A percentile compares a stretch with the other conserved stretches of the same genome.
Evolutionary conservation across 2,113 vertebrate species (phyloP).

Genomic region (Saguinus midas): DNA sequence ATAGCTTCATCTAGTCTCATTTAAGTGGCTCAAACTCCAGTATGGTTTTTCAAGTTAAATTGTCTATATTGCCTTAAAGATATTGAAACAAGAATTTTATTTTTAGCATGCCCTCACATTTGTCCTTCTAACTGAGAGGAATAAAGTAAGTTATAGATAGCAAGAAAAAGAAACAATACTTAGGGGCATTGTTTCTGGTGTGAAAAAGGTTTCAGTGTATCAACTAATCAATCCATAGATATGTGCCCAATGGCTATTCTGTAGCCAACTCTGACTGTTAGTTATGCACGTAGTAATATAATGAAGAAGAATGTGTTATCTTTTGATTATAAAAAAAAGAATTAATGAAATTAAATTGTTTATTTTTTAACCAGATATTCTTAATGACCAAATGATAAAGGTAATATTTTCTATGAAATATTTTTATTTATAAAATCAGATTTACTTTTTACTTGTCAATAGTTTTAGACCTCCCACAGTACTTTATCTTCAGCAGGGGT

Average conservation of each 20-base stretch:
- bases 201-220: neutral
- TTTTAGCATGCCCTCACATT: neutral
- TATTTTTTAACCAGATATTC: constrained; percentile 7
- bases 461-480: neutral
- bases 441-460: neutral
- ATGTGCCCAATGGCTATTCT: neutral
- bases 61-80: neutral
- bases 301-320: neutral
- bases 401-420: neutral
- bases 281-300: neutral
- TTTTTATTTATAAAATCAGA: constrained; percentile 20
- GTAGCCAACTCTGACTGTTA: neutral
- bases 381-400: neutral
- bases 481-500: neutral
- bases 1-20: neutral
- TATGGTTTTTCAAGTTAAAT: neutral
- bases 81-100: neutral
- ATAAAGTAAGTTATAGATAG: no score
- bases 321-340: neutral
- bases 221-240: neutral
- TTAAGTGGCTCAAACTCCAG: neutral
- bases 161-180: neutral
- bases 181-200: neutral
- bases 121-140: neutral
- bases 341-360: neutral